These are phyloP conservation scores for Anser cygnoides DNA, from an alignment of 2,113 vertebrate species.

Conservation along the genomic window DNA sequence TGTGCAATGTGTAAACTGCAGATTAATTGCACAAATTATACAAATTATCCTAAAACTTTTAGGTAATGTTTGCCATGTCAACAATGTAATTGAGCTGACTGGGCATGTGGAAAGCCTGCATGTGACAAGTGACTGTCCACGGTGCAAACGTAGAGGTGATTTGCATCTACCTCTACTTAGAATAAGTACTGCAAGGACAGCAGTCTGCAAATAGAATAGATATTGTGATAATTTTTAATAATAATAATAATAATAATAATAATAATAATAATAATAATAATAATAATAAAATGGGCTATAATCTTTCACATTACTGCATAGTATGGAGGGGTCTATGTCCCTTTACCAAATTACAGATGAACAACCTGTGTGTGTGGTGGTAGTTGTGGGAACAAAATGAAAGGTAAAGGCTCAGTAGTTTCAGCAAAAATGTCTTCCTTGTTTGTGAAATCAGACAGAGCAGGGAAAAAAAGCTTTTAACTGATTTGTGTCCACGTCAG, in stretches of 20 bases:
- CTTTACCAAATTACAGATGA: background rate
- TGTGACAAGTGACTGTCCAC: background rate
- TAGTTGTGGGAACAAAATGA: background rate
- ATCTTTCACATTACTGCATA: background rate
- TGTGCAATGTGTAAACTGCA: background rate
- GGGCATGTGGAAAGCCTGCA: background rate
- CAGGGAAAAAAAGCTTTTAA: background rate
- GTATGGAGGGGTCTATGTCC: background rate
- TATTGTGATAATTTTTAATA: background rate
- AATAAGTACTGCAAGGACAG: background rate
- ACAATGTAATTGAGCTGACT: constrained; percentile 12
- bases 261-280: background rate
- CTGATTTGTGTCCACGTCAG: background rate
- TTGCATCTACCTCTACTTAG: background rate
- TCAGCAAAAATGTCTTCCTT: background rate
- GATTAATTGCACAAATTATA: constrained; percentile 61
- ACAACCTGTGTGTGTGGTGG: background rate
- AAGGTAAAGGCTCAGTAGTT: background rate
- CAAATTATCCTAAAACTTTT: constrained; percentile 44
- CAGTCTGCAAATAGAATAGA: background rate
- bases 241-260: background rate
- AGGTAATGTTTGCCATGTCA: constrained; percentile 36
- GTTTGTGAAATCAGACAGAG: background rate
- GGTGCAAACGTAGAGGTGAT: background rate
- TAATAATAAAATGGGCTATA: background rate